A percentile compares a stretch with the other conserved stretches of the same genome.
phyloP scores from a whole-genome alignment of 2,888 invertebrate genomes.

The Priocnemis perturbator region DNA sequence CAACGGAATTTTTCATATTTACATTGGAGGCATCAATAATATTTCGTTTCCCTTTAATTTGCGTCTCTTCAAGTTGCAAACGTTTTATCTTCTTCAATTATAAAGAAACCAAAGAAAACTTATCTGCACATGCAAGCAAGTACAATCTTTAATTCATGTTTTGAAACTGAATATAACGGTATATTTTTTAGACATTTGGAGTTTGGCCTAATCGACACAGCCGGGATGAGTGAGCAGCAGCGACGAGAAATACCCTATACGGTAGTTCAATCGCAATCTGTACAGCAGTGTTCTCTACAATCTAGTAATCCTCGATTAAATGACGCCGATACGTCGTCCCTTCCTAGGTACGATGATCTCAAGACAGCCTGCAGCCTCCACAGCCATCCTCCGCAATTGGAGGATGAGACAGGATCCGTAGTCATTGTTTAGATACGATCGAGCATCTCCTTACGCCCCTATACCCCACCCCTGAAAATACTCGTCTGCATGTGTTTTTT shows the following conservation, averaged over 20 bases:
- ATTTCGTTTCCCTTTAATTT: too few relatives aligned
- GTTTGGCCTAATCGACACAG: slow-evolving; percentile 91
- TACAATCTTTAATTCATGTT: too few relatives aligned
- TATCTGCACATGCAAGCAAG: too few relatives aligned
- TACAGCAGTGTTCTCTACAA: slow-evolving; percentile 70
- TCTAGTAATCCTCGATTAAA: slow-evolving; percentile 68
- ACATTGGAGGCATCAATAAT: too few relatives aligned
- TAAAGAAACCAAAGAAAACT: too few relatives aligned
- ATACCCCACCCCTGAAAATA: slow-evolving; percentile 16
- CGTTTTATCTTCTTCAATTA: too few relatives aligned
- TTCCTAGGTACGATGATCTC: slow-evolving; percentile 75
- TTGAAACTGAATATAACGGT: too few relatives aligned
- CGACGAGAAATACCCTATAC: slow-evolving; percentile 92
- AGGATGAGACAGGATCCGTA: slow-evolving; percentile 75
- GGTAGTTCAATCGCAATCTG: slow-evolving; percentile 84
- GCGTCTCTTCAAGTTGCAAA: too few relatives aligned
- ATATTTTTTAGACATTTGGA: slow-evolving; percentile 84
- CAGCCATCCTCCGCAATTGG: slow-evolving; percentile 69
- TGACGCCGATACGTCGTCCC: slow-evolving; percentile 63
- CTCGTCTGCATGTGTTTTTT: slow-evolving; percentile 40
- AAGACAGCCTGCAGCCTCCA: slow-evolving; percentile 72
- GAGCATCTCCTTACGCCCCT: neutral
- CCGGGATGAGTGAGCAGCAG: slow-evolving; percentile 92
- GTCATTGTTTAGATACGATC: slow-evolving; percentile 70
- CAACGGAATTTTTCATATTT: too few relatives aligned